Evolutionary conservation across 2,888 invertebrate genomes (phyloP).

Genomic region (Tipula helvola): DNA sequence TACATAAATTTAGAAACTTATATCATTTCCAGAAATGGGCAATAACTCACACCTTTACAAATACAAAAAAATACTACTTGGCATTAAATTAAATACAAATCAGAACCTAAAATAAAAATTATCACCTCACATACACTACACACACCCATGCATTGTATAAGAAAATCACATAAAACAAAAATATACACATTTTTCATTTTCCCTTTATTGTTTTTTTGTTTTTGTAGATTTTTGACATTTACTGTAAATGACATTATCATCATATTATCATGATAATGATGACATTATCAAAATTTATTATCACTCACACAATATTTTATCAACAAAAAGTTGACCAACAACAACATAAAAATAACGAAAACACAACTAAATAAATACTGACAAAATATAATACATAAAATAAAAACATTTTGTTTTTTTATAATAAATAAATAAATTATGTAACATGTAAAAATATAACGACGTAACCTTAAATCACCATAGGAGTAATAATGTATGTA

Average conservation of each 20-base stretch:
- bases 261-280: slow-evolving; percentile 8
- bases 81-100: slow-evolving; percentile 1
- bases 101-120: background rate
- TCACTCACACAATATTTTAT: background rate
- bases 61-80: background rate
- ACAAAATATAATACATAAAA: background rate
- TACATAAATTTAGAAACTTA: background rate
- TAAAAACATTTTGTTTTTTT: background rate
- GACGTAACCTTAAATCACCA: background rate
- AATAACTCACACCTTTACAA: background rate
- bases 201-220: background rate
- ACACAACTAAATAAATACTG: background rate
- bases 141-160: background rate
- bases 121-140: background rate
- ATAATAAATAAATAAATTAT: background rate
- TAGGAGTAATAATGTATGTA: background rate
- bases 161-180: background rate
- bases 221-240: background rate
- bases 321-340: background rate
- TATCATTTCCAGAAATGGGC: background rate
- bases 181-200: background rate
- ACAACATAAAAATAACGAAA: background rate
- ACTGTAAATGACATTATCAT: slow-evolving; percentile 9
- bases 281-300: slow-evolving; percentile 8
- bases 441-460: background rate